These are phyloP conservation scores for Sciaenops ocellatus DNA, from an alignment of 2,797 vertebrate genomes.

Conservation along the genomic window DNA sequence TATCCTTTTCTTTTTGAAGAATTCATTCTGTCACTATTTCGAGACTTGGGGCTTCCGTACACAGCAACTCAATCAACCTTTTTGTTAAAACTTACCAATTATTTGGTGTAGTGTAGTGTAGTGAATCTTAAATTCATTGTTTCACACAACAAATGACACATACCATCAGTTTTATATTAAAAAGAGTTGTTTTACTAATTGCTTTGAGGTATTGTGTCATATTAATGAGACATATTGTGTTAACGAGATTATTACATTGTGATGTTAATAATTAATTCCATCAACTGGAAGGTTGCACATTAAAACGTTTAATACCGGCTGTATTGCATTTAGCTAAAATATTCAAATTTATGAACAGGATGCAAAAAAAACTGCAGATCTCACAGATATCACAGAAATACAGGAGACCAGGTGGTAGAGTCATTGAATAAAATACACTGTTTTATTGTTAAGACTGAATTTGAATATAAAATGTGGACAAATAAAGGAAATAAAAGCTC, in stretches of 20 bases:
- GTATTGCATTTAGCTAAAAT: background rate
- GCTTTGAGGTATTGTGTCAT: conserved; percentile 22
- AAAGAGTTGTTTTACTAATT: conserved; percentile 6
- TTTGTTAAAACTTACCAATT: background rate
- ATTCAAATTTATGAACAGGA: background rate
- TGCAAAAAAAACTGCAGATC: background rate
- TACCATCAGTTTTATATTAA: background rate
- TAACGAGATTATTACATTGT: conserved; percentile 25
- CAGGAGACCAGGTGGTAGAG: too few relatives aligned
- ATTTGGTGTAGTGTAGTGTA: background rate
- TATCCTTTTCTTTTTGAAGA: too few relatives aligned
- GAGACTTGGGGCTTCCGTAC: too few relatives aligned
- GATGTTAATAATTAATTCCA: conserved; percentile 30
- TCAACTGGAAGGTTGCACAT: conserved; percentile 22
- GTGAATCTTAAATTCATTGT: background rate
- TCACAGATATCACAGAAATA: too few relatives aligned
- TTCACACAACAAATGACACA: background rate
- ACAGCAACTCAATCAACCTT: background rate
- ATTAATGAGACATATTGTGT: conserved; percentile 29
- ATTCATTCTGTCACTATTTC: too few relatives aligned
- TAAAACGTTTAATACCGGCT: background rate
- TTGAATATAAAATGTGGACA: conserved; percentile 8
- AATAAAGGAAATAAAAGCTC: conserved; percentile 38
- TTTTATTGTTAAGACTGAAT: background rate
- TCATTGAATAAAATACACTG: too few relatives aligned